phyloP scores from a whole-genome alignment of 2,888 invertebrate genomes.

The Phania funesta region DNA sequence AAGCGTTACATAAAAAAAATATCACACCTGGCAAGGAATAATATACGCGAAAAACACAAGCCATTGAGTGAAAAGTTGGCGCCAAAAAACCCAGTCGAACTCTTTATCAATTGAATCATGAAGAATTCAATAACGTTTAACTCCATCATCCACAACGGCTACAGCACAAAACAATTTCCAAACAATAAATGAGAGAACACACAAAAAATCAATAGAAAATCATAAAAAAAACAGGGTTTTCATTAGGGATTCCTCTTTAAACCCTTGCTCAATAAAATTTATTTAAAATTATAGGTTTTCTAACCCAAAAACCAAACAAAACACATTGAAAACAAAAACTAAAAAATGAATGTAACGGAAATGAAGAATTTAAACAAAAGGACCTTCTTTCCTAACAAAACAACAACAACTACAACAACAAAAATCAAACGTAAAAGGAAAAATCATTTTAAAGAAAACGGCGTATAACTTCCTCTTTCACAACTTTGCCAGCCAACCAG shows the following conservation, averaged over 20 bases:
- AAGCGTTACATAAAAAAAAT: slow-evolving; percentile 31
- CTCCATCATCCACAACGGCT: slow-evolving; percentile 47
- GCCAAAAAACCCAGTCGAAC: slow-evolving; percentile 41
- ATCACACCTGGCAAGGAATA: slow-evolving; percentile 57
- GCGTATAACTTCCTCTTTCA: slow-evolving; percentile 70
- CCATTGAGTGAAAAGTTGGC: slow-evolving; percentile 41
- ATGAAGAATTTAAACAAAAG: slow-evolving; percentile 42
- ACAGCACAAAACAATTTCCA: slow-evolving; percentile 26
- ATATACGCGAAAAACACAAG: slow-evolving; percentile 29
- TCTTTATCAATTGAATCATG: slow-evolving; percentile 29
- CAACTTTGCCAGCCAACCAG: slow-evolving; percentile 62
- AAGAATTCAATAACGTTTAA: slow-evolving; percentile 59
- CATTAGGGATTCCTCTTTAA: background rate
- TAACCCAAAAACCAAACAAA: slow-evolving; percentile 56
- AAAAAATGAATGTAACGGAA: slow-evolving; percentile 54
- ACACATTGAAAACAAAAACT: slow-evolving; percentile 22
- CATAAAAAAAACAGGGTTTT: slow-evolving; percentile 20
- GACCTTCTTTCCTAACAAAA: background rate
- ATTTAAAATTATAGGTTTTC: slow-evolving; percentile 63
- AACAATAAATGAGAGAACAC: slow-evolving; percentile 45
- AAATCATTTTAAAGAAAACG: slow-evolving; percentile 6
- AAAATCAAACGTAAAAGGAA: slow-evolving; percentile 14
- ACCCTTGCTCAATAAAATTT: slow-evolving; percentile 45
- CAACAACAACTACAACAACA: background rate
- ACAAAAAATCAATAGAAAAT: slow-evolving; percentile 40